Conservation (phyloP, 2,888 invertebrate genomes). For the Protodeltote pygarga region DNA sequence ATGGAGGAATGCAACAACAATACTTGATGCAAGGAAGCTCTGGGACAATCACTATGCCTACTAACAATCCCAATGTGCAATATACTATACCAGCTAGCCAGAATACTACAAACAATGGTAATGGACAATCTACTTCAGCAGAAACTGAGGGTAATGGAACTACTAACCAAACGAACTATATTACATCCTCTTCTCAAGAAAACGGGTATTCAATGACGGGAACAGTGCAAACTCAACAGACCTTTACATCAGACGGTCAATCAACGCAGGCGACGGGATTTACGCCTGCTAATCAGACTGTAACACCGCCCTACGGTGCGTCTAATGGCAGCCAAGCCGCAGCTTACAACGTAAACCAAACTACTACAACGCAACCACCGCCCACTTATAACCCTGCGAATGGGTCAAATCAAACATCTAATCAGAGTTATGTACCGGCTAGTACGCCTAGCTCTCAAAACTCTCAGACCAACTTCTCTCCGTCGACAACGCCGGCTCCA, state of each 20-base stretch:
- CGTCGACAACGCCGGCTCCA: slow-evolving; percentile 77
- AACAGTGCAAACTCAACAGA: slow-evolving; percentile 67
- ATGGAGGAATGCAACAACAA: slow-evolving; percentile 71
- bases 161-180: slow-evolving; percentile 74
- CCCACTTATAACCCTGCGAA: slow-evolving; percentile 67
- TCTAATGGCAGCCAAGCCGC: slow-evolving; percentile 65
- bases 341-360: slow-evolving; percentile 62
- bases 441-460: slow-evolving; percentile 67
- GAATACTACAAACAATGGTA: slow-evolving; percentile 66
- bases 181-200: slow-evolving; percentile 80
- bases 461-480: slow-evolving; percentile 72
- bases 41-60: slow-evolving; percentile 65
- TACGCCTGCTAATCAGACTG: slow-evolving; percentile 62
- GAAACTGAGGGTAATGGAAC: slow-evolving; percentile 70
- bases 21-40: slow-evolving; percentile 77
- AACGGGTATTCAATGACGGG: slow-evolving; percentile 64
- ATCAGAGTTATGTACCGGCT: slow-evolving; percentile 61
- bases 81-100: slow-evolving; percentile 70
- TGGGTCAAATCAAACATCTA: slow-evolving; percentile 64
- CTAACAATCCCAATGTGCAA: slow-evolving; percentile 70
- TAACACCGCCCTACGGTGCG: slow-evolving; percentile 63
- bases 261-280: slow-evolving; percentile 65
- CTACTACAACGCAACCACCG: slow-evolving; percentile 67
- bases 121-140: slow-evolving; percentile 60
- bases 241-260: slow-evolving; percentile 64